A percentile compares a stretch with the other conserved stretches of the same genome.
Evolutionary conservation across 2,797 vertebrate species (phyloP).

Genomic region (Microtus obscurus): DNA sequence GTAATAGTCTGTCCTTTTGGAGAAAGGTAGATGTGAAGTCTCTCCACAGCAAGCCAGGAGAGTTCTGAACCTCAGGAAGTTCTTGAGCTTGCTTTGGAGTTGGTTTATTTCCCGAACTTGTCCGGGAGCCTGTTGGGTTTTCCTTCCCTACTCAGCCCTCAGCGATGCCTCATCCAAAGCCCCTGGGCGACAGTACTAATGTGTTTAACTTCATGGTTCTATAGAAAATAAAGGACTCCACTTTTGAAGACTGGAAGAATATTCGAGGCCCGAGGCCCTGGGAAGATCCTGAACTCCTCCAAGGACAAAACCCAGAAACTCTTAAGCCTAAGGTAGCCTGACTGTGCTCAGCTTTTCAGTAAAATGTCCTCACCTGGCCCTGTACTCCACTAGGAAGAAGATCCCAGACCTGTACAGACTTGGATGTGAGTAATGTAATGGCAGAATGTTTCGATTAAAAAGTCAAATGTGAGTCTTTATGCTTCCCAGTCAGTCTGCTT

Average conservation of each 20-base stretch:
- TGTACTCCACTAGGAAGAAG: slow-evolving; percentile 16
- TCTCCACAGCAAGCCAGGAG: slow-evolving; percentile 32
- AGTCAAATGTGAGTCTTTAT: slow-evolving; percentile 68
- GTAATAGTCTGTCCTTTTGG: slow-evolving; percentile 25
- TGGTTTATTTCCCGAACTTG: slow-evolving; percentile 43
- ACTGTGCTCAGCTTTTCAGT: slow-evolving; percentile 66
- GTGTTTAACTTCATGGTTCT: slow-evolving; percentile 75
- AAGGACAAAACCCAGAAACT: slow-evolving; percentile 85
- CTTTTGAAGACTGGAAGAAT: slow-evolving; percentile 95
- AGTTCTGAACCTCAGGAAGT: slow-evolving; percentile 46
- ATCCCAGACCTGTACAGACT: slow-evolving; percentile 23
- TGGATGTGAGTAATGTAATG: slow-evolving; percentile 48
- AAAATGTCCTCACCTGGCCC: slow-evolving; percentile 59
- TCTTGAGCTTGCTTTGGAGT: not conserved
- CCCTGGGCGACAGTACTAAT: slow-evolving; percentile 70
- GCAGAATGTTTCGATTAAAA: slow-evolving; percentile 64
- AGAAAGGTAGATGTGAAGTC: not conserved
- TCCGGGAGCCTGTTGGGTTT: not conserved
- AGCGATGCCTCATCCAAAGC: slow-evolving; percentile 1
- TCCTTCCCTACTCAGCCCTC: not conserved
- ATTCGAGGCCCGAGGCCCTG: slow-evolving; percentile 96
- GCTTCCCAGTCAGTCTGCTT: slow-evolving; percentile 65
- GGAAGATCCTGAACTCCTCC: slow-evolving; percentile 93
- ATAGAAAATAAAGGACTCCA: slow-evolving; percentile 92
- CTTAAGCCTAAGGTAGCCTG: slow-evolving; percentile 81